Base-by-base conservation (phyloP, 2,888 invertebrate species). In the Hypomecis atomaria region DNA sequence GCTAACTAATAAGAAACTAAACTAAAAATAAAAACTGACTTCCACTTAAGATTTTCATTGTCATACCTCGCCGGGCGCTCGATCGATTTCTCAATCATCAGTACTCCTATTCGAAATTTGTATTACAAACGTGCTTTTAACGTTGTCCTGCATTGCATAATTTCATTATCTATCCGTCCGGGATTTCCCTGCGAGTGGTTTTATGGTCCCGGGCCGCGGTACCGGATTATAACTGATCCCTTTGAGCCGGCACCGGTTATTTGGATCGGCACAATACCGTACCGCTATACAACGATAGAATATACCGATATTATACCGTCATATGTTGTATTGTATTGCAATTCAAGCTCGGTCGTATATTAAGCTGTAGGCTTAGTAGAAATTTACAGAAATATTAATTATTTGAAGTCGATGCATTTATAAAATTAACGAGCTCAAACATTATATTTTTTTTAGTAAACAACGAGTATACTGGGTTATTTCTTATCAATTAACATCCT, bases 111-210 rank as follows among this genome's bases (percentile, higher is more conserved):
- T 23, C 23, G 23, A 23, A 23, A 23, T 3, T 23, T 3, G 23
- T 23, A 23, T 23, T 2, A 23, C 23, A 10, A 38, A 37, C 9
- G 8, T 60, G 33, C 23, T 9, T 9, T 10, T 38, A n/a, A 49
- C 0, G 13, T 50, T 55, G 66, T 45, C 55, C 6, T 43, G 52
- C 62, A 66, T n/a, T 62, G 59, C 36, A 59, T 47, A 42, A 66
- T 65, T 71, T 65, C 59, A 65, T 58, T 68, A 70, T 64, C 66
- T 62, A 9, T 42, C 45, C 48, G 49, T 34, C 59, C 66, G 52
- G 62, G 23, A 65, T 65, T 59, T 65, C 59, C 42, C 60, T 11
- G 47, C 43, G 50, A 48, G 62, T 45, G 65, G 62, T 47, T 67
- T 62, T 57, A 64, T 62, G 52, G 59, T 60, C 48, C 40, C 47